These are phyloP conservation scores for Zaprionus nigranus DNA, from an alignment of 1,140 invertebrate genomes.

Conservation along the genomic window DNA sequence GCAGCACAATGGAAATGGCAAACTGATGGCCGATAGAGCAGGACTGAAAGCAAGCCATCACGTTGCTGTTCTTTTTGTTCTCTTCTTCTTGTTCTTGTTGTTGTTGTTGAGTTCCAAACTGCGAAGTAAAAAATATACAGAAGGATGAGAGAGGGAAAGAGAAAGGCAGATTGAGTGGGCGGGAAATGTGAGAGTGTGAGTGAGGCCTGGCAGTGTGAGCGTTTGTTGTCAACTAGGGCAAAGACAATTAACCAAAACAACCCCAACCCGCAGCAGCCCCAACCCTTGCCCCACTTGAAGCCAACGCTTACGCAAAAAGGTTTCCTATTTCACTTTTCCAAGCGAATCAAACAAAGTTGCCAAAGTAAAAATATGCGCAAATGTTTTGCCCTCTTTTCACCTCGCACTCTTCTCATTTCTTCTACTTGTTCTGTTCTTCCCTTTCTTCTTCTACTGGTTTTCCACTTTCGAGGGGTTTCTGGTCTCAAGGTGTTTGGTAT, in stretches of 20 bases:
- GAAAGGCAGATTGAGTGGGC: not conserved
- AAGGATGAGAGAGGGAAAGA: slow-evolving; percentile 11
- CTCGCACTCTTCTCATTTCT: not conserved
- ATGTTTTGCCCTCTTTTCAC: slow-evolving; percentile 25
- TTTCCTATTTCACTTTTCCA: slow-evolving; percentile 69
- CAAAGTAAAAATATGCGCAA: slow-evolving; percentile 60
- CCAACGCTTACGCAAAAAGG: slow-evolving; percentile 72
- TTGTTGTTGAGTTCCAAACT: slow-evolving; percentile 31
- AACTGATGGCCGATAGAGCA: slow-evolving; percentile 56
- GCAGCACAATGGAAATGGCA: slow-evolving; percentile 66
- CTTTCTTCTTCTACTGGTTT: not conserved
- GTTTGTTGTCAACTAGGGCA: slow-evolving; percentile 29
- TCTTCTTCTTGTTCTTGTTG: not conserved
- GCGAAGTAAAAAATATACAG: slow-evolving; percentile 19
- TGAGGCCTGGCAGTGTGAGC: not conserved
- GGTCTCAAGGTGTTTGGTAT: slow-evolving; percentile 59
- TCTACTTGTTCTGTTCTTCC: slow-evolving; percentile 12
- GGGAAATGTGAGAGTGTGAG: not conserved
- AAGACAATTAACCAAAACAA: slow-evolving; percentile 57
- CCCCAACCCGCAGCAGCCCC: not conserved
- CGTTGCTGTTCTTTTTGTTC: slow-evolving; percentile 20
- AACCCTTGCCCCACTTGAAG: slow-evolving; percentile 7
- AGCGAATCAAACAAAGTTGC: slow-evolving; percentile 67
- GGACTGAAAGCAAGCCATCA: slow-evolving; percentile 37
- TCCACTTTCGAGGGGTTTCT: slow-evolving; percentile 22